Conservation (phyloP, 2,113 vertebrate species). For the Anhinga rufa region DNA sequence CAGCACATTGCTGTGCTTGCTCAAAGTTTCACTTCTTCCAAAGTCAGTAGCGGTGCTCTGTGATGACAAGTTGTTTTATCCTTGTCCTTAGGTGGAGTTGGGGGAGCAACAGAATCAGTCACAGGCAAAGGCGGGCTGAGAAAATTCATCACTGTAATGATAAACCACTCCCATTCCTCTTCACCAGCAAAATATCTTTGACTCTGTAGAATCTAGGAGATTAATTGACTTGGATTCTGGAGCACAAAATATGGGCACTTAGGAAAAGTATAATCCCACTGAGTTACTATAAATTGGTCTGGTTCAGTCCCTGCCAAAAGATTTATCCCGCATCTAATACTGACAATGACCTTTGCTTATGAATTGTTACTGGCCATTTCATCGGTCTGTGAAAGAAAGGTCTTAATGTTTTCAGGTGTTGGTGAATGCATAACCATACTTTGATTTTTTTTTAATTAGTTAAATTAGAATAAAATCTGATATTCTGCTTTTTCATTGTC, state of each 20-base stretch:
- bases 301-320: background rate
- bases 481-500: background rate
- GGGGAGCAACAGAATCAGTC: background rate
- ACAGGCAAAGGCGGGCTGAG: background rate
- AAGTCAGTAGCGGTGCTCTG: background rate
- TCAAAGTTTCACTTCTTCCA: conserved; percentile 19
- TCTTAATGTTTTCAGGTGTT: background rate
- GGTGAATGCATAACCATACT: background rate
- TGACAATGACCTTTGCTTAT: background rate
- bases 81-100: background rate
- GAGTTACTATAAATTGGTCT: background rate
- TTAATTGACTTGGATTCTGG: background rate
- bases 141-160: background rate
- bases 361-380: background rate
- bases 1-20: background rate
- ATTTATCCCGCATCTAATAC: background rate
- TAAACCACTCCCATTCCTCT: background rate
- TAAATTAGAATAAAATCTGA: background rate
- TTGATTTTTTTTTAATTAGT: background rate
- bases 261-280: background rate
- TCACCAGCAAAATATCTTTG: background rate
- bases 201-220: background rate
- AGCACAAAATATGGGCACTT: background rate
- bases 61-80: background rate
- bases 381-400: background rate